A percentile compares a stretch with the other conserved stretches of the same genome.
These are phyloP conservation scores for Otocyon megalotis DNA, from an alignment of 2,113 vertebrate species.

Conservation along the genomic window DNA sequence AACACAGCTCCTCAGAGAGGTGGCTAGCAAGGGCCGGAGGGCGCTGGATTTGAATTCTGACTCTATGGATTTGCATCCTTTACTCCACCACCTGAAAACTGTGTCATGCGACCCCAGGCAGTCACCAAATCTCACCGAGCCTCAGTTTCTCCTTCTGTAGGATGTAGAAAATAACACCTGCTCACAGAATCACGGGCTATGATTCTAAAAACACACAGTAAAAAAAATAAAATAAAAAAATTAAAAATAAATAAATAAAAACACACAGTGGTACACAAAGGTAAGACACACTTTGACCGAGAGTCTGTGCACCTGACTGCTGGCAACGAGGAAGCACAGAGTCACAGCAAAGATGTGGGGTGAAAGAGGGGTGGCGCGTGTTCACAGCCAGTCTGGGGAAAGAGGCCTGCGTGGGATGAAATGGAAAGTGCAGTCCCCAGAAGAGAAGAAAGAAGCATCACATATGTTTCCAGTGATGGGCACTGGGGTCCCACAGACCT, in stretches of 20 bases:
- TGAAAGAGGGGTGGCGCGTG: too few relatives aligned
- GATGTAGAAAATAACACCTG: neutral
- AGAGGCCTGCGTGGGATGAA: neutral
- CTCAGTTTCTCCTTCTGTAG: neutral
- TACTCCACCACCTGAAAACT: neutral
- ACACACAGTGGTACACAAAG: neutral
- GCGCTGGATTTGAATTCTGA: neutral
- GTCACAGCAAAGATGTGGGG: accelerated
- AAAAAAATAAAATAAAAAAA: too few relatives aligned
- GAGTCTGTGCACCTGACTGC: neutral
- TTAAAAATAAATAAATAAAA: too few relatives aligned
- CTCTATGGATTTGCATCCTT: neutral
- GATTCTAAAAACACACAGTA: neutral
- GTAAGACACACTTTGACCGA: neutral
- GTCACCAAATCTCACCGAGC: neutral
- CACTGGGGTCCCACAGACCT: neutral
- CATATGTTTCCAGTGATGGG: neutral
- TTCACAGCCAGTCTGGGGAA: neutral
- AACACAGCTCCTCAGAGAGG: neutral
- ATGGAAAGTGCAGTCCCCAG: neutral
- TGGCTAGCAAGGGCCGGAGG: accelerated
- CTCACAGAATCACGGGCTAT: neutral
- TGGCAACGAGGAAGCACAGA: neutral
- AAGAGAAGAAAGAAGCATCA: neutral
- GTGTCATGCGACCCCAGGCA: neutral